Base-by-base conservation (phyloP, 2,797 vertebrate genomes). In the Labeo calbasu region DNA sequence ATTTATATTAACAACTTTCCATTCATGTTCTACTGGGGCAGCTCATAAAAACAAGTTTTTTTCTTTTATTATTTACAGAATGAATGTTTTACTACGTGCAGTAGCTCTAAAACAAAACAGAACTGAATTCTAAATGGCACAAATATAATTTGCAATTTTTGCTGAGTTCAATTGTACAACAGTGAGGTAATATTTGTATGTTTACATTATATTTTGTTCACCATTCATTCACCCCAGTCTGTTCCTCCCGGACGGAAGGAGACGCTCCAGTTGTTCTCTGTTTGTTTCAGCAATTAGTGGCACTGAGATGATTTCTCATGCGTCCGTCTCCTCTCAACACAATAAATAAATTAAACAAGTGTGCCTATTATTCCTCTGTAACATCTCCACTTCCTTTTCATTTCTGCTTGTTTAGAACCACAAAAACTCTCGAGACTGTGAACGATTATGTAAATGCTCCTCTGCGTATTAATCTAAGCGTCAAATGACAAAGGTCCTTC, bases 171-270 rank as follows among this genome's bases (percentile, higher is more conserved):
- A 96, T 96, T 95, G 96, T 95, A 96, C 96, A 96, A 94, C 95
- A 94, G 96, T 98, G 98, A 99, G 98, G 98, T 99, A 99, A 98
- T 98, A 96, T 97, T 98, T 98, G 97, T 98, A 98, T 92, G 92
- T 95, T 93, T 93, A 93, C 88, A 92, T 94, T 90, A 88, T 85
- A 84, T 90, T 92, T 89, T 86, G 92, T 92, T 91, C 87, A 90
- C 92, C 25, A 89, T 90, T 92, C 92, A 93, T 89, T 81, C 90
- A 91, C 90, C 89, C 90, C 81, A 86, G 85, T 89, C 93, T 8
- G 94, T 89, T 90, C 92, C 92, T 90, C 91, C 90, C 90, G 89
- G 91, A 88, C 88, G 88, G 84, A 92, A 90, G 84, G 87, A 19
- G 46, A 59, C 11, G 28, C 69, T 81, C 80, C 80, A 82, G 53